Conservation (phyloP, 2,888 invertebrate genomes). For the Heterodera filipjevi region DNA sequence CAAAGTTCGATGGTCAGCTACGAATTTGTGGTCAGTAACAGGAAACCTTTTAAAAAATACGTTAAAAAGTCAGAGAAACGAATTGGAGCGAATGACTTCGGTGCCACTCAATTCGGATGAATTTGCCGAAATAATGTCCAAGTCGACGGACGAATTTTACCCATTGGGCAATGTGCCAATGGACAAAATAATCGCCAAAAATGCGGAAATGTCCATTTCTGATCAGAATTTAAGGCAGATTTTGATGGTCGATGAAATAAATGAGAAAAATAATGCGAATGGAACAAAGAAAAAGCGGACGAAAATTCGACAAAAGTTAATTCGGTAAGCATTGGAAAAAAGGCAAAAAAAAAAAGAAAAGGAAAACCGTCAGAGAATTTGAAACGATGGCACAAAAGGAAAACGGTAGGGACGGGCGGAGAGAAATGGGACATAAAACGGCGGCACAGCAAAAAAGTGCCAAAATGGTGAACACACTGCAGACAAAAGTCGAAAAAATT, state of each 20-base stretch:
- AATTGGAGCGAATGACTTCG: conserved; percentile 4
- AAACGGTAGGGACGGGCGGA: not conserved
- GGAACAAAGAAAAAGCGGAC: not conserved
- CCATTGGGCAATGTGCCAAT: not conserved
- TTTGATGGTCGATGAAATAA: not conserved
- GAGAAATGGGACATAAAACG: not conserved
- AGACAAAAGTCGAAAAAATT: not conserved
- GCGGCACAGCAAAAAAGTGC: not conserved
- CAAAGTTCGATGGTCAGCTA: conserved; percentile 13
- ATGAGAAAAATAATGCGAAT: not conserved
- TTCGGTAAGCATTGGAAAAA: not conserved
- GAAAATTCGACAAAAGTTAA: not conserved
- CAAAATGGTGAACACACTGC: not conserved
- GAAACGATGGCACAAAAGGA: not conserved
- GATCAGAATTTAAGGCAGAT: not conserved
- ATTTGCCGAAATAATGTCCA: not conserved
- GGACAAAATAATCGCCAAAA: not conserved
- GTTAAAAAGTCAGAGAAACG: not conserved
- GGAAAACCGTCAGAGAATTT: not conserved
- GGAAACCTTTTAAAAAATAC: not conserved
- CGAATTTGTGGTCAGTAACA: conserved; percentile 20
- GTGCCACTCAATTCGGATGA: not conserved
- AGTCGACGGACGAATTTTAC: not conserved
- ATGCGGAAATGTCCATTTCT: conserved; percentile 7
- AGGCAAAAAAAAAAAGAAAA: not conserved